These are phyloP conservation scores for Laticauda laticaudata DNA, from an alignment of 2,113 vertebrate genomes.

Conservation along the genomic window DNA sequence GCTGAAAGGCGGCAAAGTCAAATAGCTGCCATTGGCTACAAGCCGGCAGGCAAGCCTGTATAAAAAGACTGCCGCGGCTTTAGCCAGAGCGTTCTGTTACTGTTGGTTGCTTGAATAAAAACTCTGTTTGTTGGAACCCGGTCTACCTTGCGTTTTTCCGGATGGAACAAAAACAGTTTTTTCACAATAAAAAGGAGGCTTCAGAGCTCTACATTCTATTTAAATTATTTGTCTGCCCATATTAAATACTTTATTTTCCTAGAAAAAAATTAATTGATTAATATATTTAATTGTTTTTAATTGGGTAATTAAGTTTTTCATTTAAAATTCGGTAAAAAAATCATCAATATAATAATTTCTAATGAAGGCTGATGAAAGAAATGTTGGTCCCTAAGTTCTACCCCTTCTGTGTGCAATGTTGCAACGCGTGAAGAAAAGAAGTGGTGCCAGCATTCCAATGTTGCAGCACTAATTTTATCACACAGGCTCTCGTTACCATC, in stretches of 20 bases:
- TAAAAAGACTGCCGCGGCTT: too few species aligned
- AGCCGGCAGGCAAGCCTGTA: too few species aligned
- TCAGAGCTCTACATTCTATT: background rate
- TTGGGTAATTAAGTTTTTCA: background rate
- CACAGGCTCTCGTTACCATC: background rate
- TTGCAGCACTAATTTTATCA: background rate
- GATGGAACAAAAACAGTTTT: background rate
- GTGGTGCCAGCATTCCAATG: background rate
- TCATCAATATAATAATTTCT: background rate
- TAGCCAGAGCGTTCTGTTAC: too few species aligned
- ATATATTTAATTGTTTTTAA: slow-evolving; percentile 2
- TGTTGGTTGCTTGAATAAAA: too few species aligned
- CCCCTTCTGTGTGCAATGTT: background rate
- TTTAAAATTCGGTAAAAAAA: background rate
- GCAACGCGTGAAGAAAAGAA: background rate
- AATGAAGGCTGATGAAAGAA: background rate
- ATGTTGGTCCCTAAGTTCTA: background rate
- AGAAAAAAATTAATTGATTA: background rate
- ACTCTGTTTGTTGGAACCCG: too few species aligned
- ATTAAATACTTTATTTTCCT: background rate
- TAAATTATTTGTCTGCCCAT: background rate
- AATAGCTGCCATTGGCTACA: too few species aligned
- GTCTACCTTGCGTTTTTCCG: too few species aligned
- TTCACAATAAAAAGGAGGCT: slow-evolving; percentile 4
- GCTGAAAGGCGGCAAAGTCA: too few species aligned